phyloP scores from a whole-genome alignment of 2,888 invertebrate genomes.

The Atethmia centrago region DNA sequence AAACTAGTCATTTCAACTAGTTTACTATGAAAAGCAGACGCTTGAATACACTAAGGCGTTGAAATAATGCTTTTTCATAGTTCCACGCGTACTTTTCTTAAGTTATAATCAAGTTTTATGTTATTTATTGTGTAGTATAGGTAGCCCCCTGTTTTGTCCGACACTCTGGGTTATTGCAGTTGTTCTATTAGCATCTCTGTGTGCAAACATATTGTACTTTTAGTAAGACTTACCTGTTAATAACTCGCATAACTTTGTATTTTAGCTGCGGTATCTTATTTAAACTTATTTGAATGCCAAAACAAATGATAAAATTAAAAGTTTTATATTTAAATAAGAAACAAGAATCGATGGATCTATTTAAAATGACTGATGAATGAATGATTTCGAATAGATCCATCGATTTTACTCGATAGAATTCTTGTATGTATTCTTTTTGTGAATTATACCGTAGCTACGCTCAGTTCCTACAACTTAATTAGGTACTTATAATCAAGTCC shows the following conservation, averaged over 20 bases:
- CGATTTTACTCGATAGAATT: conserved; percentile 14
- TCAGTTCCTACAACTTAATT: conserved; percentile 62
- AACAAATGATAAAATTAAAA: conserved; percentile 25
- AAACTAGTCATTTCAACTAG: conserved; percentile 46
- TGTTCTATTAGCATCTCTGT: neutral
- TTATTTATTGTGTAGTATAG: conserved; percentile 66
- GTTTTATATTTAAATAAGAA: conserved; percentile 21
- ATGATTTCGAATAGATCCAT: conserved; percentile 6
- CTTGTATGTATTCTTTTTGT: conserved; percentile 31
- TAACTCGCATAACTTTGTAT: conserved; percentile 23
- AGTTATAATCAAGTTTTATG: conserved; percentile 67
- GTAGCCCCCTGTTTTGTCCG: conserved; percentile 47
- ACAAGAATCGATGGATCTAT: neutral
- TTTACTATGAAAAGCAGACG: conserved; percentile 37
- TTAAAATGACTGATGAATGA: neutral
- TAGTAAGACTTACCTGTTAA: conserved; percentile 9
- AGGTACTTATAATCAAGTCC: conserved; percentile 49
- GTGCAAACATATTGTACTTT: conserved; percentile 18
- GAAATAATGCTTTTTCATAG: conserved; percentile 69
- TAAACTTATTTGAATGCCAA: conserved; percentile 20
- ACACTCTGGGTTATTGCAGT: conserved; percentile 31
- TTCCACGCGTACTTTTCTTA: conserved; percentile 70
- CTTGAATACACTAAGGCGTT: conserved; percentile 23
- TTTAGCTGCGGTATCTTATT: conserved; percentile 49
- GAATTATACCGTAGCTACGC: conserved; percentile 42